These are phyloP conservation scores for Artemia sinica DNA, from an alignment of 2,888 invertebrate genomes.

Conservation along the genomic window DNA sequence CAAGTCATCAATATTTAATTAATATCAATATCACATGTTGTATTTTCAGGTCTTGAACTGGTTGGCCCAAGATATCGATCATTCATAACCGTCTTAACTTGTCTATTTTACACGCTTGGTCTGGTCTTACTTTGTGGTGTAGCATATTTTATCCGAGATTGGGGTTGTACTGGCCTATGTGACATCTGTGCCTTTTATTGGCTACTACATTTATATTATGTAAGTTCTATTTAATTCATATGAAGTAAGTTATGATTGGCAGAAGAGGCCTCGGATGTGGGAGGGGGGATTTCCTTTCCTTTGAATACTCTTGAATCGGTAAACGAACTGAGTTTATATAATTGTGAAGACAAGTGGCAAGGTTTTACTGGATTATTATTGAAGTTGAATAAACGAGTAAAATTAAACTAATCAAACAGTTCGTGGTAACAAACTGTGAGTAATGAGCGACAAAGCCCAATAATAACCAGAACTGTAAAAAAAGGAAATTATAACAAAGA, in stretches of 20 bases:
- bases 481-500: too few relatives aligned
- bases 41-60: constrained; percentile 55
- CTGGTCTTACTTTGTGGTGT: constrained; percentile 62
- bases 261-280: background rate
- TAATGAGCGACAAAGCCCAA: too few relatives aligned
- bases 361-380: background rate
- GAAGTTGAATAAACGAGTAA: too few relatives aligned
- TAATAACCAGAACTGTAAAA: too few relatives aligned
- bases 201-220: constrained; percentile 68
- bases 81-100: constrained; percentile 79
- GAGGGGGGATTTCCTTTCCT: background rate
- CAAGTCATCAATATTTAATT: too few relatives aligned
- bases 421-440: too few relatives aligned
- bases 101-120: constrained; percentile 72
- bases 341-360: background rate
- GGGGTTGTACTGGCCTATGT: constrained; percentile 58
- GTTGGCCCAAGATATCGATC: constrained; percentile 80
- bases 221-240: constrained; percentile 29
- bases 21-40: too few relatives aligned
- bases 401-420: constrained; percentile 13
- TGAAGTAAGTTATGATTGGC: background rate
- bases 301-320: background rate
- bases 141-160: constrained; percentile 66
- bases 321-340: background rate
- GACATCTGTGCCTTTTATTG: constrained; percentile 65